A percentile compares a stretch with the other conserved stretches of the same genome.
These are phyloP conservation scores for Ophion ventricosus DNA, from an alignment of 2,888 invertebrate genomes.

Conservation along the genomic window DNA sequence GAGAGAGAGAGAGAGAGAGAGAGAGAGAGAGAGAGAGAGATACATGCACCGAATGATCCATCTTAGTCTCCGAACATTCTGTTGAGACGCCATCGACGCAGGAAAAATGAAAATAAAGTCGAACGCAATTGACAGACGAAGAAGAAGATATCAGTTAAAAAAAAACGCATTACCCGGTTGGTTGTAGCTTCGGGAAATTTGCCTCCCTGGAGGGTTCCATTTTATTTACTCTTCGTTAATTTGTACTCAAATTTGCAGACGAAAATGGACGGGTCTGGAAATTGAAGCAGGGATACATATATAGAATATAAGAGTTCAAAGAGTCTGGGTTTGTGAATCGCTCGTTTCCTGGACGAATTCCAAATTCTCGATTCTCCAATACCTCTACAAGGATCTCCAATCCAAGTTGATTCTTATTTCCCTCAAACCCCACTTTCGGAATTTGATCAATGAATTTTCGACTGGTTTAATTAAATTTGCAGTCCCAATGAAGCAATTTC, in stretches of 20 bases:
- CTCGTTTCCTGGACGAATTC: conserved; percentile 28
- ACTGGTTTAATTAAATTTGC: not conserved
- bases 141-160: not conserved
- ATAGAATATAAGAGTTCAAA: not conserved
- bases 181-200: not conserved
- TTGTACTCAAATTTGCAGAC: conserved; percentile 24
- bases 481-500: not conserved
- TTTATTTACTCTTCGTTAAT: conserved; percentile 20
- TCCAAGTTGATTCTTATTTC: not conserved
- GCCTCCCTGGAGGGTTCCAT: not conserved
- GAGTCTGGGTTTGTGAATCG: conserved; percentile 20
- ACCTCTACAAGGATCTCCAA: conserved; percentile 1
- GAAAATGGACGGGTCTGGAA: conserved; percentile 11
- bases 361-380: conserved; percentile 5
- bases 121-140: not conserved
- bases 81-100: conserved; percentile 22
- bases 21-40: conserved; percentile 5
- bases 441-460: conserved; percentile 5
- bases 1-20: not conserved
- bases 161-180: not conserved
- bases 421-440: not conserved
- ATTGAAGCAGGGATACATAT: not conserved
- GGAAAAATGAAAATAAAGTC: conserved; percentile 15
- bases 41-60: conserved; percentile 67
- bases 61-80: conserved; percentile 67